Conservation (phyloP, 2,888 invertebrate genomes). For the Iselma pallidipennis region DNA sequence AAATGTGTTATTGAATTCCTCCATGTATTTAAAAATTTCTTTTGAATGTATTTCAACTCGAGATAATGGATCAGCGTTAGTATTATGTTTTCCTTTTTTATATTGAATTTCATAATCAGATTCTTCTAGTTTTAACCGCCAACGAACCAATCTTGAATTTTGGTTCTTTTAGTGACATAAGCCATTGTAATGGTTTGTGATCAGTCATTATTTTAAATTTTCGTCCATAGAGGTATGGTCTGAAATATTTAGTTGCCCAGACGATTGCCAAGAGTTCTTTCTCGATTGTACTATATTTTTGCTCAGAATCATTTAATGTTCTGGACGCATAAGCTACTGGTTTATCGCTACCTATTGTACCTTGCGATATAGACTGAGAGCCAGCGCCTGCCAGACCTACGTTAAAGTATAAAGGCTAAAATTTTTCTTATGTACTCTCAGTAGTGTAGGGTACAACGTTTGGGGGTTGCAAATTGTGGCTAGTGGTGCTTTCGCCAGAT, state of each 20-base stretch:
- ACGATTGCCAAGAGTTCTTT: constrained; percentile 36
- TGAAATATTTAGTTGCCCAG: constrained; percentile 15
- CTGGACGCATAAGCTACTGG: constrained; percentile 34
- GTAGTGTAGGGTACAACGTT: no score
- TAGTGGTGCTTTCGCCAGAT: no score
- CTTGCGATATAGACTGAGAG: no score
- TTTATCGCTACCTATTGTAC: constrained; percentile 19
- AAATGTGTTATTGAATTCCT: no score
- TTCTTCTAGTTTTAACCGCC: constrained; percentile 45
- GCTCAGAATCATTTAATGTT: constrained; percentile 29
- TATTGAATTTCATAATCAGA: constrained; percentile 25
- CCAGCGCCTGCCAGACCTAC: no score
- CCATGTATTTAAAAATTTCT: no score
- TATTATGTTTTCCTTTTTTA: neutral
- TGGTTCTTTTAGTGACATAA: constrained; percentile 51
- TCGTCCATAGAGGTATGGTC: constrained; percentile 13
- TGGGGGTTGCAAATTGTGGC: no score
- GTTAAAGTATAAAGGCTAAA: no score
- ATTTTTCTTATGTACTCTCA: no score
- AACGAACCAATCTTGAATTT: constrained; percentile 46
- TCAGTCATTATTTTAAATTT: constrained; percentile 42
- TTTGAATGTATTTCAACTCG: no score
- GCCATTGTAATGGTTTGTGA: constrained; percentile 48
- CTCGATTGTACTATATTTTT: constrained; percentile 35
- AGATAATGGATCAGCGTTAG: neutral